Percentiles rank a stretch among this genome's conserved stretches.
These are phyloP conservation scores for Squalus acanthias DNA, from an alignment of 2,797 vertebrate species.

Conservation along the genomic window DNA sequence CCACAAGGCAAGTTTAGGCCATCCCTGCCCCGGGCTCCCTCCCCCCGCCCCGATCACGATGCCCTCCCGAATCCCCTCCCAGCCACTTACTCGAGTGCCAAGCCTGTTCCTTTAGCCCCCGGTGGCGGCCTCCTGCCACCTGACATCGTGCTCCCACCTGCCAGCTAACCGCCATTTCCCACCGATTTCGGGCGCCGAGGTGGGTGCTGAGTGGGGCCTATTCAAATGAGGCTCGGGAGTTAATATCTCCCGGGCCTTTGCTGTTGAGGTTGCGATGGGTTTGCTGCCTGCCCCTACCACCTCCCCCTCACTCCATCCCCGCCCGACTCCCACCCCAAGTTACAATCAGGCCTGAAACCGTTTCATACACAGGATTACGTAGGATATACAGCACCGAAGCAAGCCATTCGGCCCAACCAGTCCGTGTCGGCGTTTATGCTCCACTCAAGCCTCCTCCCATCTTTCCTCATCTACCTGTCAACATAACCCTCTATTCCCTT, in stretches of 20 bases:
- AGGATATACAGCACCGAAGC: no score
- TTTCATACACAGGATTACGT: no score
- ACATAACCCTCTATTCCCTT: no score
- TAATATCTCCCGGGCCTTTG: background rate
- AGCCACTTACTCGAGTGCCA: background rate
- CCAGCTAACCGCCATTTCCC: no score
- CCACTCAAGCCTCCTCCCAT: no score
- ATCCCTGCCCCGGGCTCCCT: background rate
- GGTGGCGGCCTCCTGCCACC: background rate
- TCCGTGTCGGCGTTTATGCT: no score
- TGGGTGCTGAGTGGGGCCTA: background rate
- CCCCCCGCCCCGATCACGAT: background rate
- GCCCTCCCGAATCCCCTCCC: background rate
- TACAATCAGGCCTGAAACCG: background rate
- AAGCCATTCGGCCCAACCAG: no score
- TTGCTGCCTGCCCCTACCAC: background rate
- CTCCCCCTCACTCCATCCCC: background rate
- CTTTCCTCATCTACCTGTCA: no score
- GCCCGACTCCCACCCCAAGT: background rate
- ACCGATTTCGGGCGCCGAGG: background rate
- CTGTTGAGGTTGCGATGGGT: background rate
- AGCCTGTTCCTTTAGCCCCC: background rate
- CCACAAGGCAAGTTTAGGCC: background rate
- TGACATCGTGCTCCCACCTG: background rate
- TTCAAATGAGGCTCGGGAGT: background rate